Conservation (phyloP, 2,113 vertebrate species). For the Ibidorhyncha struthersii region DNA sequence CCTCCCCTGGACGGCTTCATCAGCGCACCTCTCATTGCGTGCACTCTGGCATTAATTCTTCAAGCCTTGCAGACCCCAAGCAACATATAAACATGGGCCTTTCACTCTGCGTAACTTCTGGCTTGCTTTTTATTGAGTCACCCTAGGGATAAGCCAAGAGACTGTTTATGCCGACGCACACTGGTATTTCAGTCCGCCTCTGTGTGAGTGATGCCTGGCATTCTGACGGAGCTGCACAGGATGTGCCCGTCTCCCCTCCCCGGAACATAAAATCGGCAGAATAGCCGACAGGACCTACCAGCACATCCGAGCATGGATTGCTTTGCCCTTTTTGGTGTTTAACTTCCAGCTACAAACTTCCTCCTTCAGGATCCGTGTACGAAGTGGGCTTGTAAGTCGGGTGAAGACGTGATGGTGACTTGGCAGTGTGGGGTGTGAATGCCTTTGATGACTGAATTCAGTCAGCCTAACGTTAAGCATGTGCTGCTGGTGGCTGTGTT, state of each 20-base stretch:
- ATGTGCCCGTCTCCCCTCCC: not conserved
- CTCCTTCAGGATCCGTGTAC: rapidly evolving
- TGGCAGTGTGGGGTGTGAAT: rapidly evolving
- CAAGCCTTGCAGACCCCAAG: not conserved
- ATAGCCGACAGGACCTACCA: not conserved
- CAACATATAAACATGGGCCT: not conserved
- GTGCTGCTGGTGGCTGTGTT: not conserved
- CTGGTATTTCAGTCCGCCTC: not conserved
- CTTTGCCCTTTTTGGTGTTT: not conserved
- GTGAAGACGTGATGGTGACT: not conserved
- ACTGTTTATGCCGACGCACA: not conserved
- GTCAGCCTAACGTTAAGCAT: not conserved
- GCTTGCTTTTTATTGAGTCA: not conserved
- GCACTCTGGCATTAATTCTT: not conserved
- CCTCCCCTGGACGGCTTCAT: not conserved
- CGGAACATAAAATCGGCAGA: not conserved
- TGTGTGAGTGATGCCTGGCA: not conserved
- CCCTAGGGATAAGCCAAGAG: not conserved
- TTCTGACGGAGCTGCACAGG: not conserved
- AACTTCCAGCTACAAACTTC: not conserved
- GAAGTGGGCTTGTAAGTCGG: not conserved
- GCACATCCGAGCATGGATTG: not conserved
- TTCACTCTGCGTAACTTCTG: not conserved
- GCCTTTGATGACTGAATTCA: not conserved
- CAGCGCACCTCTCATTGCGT: rapidly evolving